Conservation (phyloP, 2,113 vertebrate species). For the Crocuta crocuta region DNA sequence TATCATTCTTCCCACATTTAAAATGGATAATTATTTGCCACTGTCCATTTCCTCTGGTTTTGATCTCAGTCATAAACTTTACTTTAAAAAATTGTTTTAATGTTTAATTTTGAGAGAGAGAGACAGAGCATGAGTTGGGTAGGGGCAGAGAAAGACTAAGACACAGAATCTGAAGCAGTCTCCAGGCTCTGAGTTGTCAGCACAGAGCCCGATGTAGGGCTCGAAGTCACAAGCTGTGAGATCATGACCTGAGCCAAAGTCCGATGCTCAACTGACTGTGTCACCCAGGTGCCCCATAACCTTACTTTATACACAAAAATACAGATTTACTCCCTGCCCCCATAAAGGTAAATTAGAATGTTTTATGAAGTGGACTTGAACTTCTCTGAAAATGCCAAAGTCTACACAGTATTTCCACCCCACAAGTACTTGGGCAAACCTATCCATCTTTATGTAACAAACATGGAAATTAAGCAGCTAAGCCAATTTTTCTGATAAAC, state of each 20-base stretch:
- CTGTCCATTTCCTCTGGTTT: neutral
- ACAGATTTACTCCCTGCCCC: neutral
- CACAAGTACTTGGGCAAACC: neutral
- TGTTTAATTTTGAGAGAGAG: no score
- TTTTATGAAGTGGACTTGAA: neutral
- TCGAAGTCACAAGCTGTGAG: no score
- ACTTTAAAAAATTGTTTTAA: neutral
- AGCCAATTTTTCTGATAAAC: neutral
- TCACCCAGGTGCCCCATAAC: neutral
- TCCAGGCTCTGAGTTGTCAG: no score
- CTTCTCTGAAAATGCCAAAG: neutral
- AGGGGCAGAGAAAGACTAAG: no score
- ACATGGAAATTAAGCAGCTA: neutral
- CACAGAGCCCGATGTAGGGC: no score
- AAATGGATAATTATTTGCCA: neutral
- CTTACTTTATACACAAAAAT: neutral
- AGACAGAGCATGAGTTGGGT: no score
- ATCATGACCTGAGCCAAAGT: no score
- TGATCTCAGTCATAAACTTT: neutral
- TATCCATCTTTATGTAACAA: neutral
- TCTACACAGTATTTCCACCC: neutral
- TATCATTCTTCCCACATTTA: neutral
- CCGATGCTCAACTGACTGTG: no score
- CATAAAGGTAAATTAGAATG: neutral
- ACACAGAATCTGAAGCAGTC: no score